Percentiles rank a stretch among this genome's conserved stretches.
phyloP scores from a whole-genome alignment of 2,888 invertebrate species.

The Latrodectus elegans region DNA sequence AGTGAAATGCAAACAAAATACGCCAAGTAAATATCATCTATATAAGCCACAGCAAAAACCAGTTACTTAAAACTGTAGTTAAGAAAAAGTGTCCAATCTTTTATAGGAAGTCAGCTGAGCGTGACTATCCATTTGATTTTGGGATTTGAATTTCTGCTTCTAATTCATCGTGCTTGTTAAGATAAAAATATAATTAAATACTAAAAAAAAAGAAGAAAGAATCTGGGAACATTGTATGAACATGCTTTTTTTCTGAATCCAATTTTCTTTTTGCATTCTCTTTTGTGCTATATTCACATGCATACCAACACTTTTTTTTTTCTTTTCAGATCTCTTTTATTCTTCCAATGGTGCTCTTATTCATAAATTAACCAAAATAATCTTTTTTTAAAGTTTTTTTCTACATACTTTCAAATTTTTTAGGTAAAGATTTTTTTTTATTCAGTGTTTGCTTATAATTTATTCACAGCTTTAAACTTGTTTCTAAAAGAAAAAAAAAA shows the following conservation, averaged over 20 bases:
- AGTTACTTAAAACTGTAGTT: no score
- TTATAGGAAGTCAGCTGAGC: background rate
- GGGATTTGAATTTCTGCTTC: background rate
- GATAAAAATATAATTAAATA: conserved; percentile 3
- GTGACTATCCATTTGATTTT: background rate
- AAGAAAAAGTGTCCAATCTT: background rate
- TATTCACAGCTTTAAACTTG: conserved; percentile 48
- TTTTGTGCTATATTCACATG: background rate
- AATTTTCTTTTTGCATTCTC: background rate
- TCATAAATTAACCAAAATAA: conserved; percentile 64
- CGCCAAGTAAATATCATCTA: no score
- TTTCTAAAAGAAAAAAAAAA: background rate
- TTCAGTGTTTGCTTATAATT: conserved; percentile 63
- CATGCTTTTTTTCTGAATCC: background rate
- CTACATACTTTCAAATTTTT: conserved; percentile 18
- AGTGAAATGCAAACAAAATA: no score
- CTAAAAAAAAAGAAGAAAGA: background rate
- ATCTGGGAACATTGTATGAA: background rate
- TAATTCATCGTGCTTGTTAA: background rate
- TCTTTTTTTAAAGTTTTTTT: conserved; percentile 35
- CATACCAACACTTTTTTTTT: conserved; percentile 13
- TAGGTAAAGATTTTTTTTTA: conserved; percentile 17
- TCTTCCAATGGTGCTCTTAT: conserved; percentile 28
- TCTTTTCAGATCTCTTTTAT: conserved; percentile 16
- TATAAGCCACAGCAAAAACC: no score